Base-by-base conservation (phyloP, 2,113 vertebrate species). In the Blennius ocellaris region DNA sequence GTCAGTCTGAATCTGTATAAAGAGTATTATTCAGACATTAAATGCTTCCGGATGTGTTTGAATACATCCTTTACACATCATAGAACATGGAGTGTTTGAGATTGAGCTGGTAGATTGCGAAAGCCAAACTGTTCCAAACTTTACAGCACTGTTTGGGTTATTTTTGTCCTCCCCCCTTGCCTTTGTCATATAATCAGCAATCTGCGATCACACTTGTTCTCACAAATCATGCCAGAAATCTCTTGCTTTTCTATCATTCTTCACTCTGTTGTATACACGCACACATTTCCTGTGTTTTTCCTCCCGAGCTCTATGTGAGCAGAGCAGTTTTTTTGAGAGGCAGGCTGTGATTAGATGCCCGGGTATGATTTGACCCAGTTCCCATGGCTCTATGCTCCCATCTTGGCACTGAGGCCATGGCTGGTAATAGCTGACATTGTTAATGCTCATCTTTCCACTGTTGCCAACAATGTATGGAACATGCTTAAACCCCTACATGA, bases 361-460 rank as follows among this genome's bases (percentile, higher is more conserved):
- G 83, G 59, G 80, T 84, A 62, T 76, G 59, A 37, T 83, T 85
- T 92, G 89, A 88, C 88, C 90, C 86, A 90, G 87, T 92, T 93
- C 91, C 88, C 90, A 88, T 89, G 87, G 67, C 68, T 82, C 67
- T 57, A 60, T 73, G 70, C 73, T 85, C 80, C 78, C 75, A 50
- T 88, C 73, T 84, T 83, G 80, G 76, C 81, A 57, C 67, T 59
- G 37, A 70, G 65, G 59, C 11, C 11, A 9, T 3, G 8, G 60
- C 78, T 70, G 69, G 65, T 61, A 84, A 83, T 82, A 76, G 73
- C 39, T 66, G 44, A 70, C 63, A 72, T 85, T 50, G 72, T 80
- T 82, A 78, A 77, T 61, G 60, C 38, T 66, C 49, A 30, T 57
- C 63, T 81, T 40, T 83, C 51, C 40, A n/a, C 71, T 12, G 8